Base-by-base conservation (phyloP, 1,140 invertebrate genomes). In the Dryas iulia region DNA sequence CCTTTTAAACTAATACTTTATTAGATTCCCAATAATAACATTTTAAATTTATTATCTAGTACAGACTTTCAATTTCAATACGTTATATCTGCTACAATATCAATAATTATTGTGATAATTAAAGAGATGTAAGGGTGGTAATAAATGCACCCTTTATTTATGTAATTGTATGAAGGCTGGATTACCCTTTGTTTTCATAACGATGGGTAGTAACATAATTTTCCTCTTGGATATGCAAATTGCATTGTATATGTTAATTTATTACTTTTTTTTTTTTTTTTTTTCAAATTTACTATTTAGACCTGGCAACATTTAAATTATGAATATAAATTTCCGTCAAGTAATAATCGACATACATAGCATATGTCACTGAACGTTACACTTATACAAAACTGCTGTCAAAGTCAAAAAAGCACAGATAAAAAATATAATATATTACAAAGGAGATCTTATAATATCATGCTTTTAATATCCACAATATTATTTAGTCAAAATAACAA, bases 391-490 rank as follows among this genome's bases (percentile, higher is more conserved):
- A 5, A 35, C n/a, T 39, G 33, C n/a, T 39, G 33, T 39, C 5
- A 39, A 39, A 39, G 14, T 39, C 7, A 0, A 35, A 18, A 47
- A 47, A 47, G 21, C 14, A 6, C 18, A 7, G n/a, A 21, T 47
- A 47, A 1, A 11, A 10, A 47, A 8, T 47, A 10, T 18, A 18
- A 47, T 14, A 26, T 8, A 58, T 58, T n/a, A n/a, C n/a, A n/a
- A 30, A 58, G 28, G 30, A 58, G 56, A n/a, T 58, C 30, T 58
- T 30, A 58, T 30, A 58, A 58, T 58, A 58, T 28, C 56, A 58
- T 28, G 56, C 30, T 58, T 30, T 58, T 30, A 58, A 30, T 57
- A 58, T 28, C 56, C 23, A 58, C n/a, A n/a, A 71, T 14, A 26
- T 1, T 14, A 21, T 21, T 6, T 21, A 47, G 5, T 18, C 3